Base-by-base conservation (phyloP, 2,888 invertebrate genomes). In the Mimachlamys varia region DNA sequence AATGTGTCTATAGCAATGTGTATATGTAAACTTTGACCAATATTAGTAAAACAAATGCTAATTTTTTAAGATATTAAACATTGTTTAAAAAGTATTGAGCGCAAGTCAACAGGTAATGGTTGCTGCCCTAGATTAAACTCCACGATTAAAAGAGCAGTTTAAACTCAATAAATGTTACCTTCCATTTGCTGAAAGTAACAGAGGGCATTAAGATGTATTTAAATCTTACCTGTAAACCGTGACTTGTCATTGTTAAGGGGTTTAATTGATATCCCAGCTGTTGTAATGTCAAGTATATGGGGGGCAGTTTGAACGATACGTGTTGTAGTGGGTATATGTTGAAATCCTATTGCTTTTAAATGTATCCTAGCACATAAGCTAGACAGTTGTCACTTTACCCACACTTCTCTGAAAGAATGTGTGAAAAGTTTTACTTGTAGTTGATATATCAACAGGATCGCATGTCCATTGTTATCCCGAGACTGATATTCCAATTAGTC, bases 201-300 rank as follows among this genome's bases (percentile, higher is more conserved):
- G 33, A n/a, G 33, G 10, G 27, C 12, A 76, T 76, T 76, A 76
- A 33, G 33, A 33, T 27, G 22, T 15, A 76, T 5, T 27, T 33
- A 33, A 22, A 58, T 27, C 27, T 76, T 76, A 76, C 76, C 76
- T 76, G 27, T 76, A 76, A 76, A 76, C 33, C 76, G 27, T 76
- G 13, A 7, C 7, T 10, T 76, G 33, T 33, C 27, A 76, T 76
- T 76, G 76, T 76, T 27, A 76, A 33, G 0, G 33, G 22, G 17
- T 33, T 76, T 13, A 33, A 76, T 76, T 76, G 22, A 22, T 33
- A 22, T 0, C 4, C 7, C 12, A 0, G 22, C 10, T 13, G 27
- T 33, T 76, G 33, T 76, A 76, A 76, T 76, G 76, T 33, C 22
- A 76, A 76, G 33, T 76, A 58, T 58, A 58, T 58, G 58, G 58